phyloP scores from a whole-genome alignment of 2,113 vertebrate species.

The Bos indicus region DNA sequence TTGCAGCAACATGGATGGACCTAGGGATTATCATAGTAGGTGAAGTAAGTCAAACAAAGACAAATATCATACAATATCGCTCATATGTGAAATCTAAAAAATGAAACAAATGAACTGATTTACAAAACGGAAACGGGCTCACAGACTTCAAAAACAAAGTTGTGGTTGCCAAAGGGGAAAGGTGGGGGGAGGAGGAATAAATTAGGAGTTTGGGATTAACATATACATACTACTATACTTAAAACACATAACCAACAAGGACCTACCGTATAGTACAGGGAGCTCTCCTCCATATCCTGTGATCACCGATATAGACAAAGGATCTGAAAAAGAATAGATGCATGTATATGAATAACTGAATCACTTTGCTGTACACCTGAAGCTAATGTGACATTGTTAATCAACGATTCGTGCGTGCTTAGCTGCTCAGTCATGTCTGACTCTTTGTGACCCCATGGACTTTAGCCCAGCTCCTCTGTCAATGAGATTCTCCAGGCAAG shows the following conservation, averaged over 20 bases:
- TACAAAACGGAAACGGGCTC: neutral
- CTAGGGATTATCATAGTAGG: neutral
- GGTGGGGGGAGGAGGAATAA: neutral
- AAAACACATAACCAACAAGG: neutral
- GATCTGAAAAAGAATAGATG: neutral
- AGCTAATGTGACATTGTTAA: neutral
- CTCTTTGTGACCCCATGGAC: neutral
- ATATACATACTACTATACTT: neutral
- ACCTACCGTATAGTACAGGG: neutral
- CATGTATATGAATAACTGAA: neutral
- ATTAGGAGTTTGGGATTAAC: neutral
- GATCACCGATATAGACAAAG: neutral
- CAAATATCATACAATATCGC: fast-evolving
- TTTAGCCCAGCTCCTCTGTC: neutral
- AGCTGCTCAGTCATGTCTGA: neutral
- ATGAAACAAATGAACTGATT: neutral
- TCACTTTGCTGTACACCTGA: neutral
- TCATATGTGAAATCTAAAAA: neutral
- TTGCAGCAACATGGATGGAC: neutral
- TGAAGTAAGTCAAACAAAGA: neutral
- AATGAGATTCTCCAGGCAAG: neutral
- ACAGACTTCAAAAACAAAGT: neutral
- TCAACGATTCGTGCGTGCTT: fast-evolving
- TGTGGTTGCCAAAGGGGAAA: neutral
- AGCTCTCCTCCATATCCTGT: neutral